Base-by-base conservation (phyloP, 2,797 vertebrate species). In the Halcyon chelicuti region DNA sequence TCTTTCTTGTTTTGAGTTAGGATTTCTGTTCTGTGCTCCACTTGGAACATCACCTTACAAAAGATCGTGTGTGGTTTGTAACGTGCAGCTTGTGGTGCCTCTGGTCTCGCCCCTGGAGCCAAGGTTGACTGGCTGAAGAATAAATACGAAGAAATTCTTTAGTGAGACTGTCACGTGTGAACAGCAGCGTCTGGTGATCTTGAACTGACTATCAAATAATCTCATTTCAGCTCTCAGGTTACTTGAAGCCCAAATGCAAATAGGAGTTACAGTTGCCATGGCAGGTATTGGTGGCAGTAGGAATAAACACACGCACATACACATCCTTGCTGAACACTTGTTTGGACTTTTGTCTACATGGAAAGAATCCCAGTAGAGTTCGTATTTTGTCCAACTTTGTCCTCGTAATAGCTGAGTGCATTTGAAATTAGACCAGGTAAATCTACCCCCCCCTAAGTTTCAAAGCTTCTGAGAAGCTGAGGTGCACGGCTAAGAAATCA, bases 1-100 rank as follows among this genome's bases (percentile, higher is more conserved):
- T 73, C 28, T 73, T 92, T 90, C 74, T 79, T 90, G 67, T 70
- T 90, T 91, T 84, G 74, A 61, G 46, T 76, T 58, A 52, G 60
- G 12, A 46, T 79, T 94, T 94, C 62, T 86, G 77, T 60, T 83
- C 66, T 58, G 40, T 86, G 79, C 82, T 88, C 3, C 0, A 15
- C 46, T 42, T 70, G 62, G 76, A 88, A 15, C 52, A 67, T 77
- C 87, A 86, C 78, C 42, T 60, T 72, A 18, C 23, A 37, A 77
- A 81, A 67, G 65, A 26, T 33, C 0, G 0, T 33, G 44, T 58
- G 62, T 83, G 62, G 74, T 76, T 78, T 85, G 71, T 79, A n/a
- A 19, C 0, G 2, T 51, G 60, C 67, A 70, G 29, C 62, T 72
- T n/a, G 39, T 51, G 42, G n/a, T 83, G 62, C 76, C 73, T 78